These are phyloP conservation scores for Ptychodera flava DNA, from an alignment of 35 echinoderm and acorn worm genomes.

Conservation along the genomic window DNA sequence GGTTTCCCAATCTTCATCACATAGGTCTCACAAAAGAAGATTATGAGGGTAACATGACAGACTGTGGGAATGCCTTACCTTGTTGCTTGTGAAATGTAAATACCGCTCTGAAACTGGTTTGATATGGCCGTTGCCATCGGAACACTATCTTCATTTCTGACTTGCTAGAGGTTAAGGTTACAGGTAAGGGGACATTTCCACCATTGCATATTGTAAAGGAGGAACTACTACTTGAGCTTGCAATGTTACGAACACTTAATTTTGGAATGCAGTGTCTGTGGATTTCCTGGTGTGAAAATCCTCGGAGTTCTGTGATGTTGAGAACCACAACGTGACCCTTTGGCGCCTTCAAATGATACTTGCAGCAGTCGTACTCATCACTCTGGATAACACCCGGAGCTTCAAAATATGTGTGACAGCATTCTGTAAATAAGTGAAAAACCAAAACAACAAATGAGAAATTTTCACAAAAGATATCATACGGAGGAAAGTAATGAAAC, in stretches of 20 bases:
- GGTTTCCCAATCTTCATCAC: too few species aligned
- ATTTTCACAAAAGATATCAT: too few species aligned
- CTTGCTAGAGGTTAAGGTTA: not conserved
- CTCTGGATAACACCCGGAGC: not conserved
- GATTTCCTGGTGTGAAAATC: not conserved
- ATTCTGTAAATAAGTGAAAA: not conserved
- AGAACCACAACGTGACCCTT: not conserved
- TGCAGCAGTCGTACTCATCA: not conserved
- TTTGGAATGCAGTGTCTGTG: not conserved
- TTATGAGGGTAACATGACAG: too few species aligned
- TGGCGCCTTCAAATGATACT: not conserved
- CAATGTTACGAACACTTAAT: not conserved
- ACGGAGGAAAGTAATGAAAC: too few species aligned
- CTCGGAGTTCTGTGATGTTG: not conserved
- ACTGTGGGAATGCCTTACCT: not conserved
- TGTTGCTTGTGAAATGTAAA: not conserved
- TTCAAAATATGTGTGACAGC: not conserved
- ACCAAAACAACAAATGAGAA: too few species aligned
- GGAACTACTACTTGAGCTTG: not conserved
- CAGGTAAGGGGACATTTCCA: not conserved
- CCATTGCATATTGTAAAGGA: not conserved
- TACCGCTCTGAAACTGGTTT: not conserved
- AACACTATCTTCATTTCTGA: not conserved
- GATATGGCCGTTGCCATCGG: not conserved
- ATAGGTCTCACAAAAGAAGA: too few species aligned